Conservation (phyloP, 2,797 vertebrate genomes). For the Cuculus canorus region DNA sequence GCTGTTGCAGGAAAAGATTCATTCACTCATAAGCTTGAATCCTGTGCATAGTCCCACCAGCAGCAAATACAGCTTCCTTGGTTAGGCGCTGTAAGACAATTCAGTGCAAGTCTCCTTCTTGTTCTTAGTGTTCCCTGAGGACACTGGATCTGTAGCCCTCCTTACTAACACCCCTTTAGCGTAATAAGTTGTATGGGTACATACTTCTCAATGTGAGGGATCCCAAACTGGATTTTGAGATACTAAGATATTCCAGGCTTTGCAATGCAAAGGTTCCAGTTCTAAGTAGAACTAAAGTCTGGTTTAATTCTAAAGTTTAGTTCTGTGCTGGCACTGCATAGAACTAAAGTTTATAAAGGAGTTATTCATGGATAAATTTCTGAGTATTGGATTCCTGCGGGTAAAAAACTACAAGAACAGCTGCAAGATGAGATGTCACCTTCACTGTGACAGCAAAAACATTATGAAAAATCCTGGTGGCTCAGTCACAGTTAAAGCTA, state of each 20-base stretch:
- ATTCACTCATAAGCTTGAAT: not conserved
- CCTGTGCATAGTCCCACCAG: not conserved
- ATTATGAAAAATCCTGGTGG: not conserved
- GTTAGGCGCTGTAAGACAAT: not conserved
- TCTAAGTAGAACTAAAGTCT: not conserved
- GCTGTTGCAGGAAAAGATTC: not conserved
- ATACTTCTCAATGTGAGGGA: not conserved
- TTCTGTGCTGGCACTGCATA: not conserved
- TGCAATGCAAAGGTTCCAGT: not conserved
- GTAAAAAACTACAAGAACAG: not conserved
- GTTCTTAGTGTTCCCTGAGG: not conserved
- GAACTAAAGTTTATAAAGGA: not conserved
- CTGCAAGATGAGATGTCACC: not conserved
- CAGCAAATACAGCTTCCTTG: not conserved
- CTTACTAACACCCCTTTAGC: not conserved
- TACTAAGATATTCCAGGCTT: not conserved
- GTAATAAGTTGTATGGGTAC: not conserved
- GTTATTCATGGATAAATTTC: not conserved
- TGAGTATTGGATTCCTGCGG: not conserved
- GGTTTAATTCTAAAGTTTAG: no score
- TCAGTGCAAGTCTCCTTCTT: not conserved
- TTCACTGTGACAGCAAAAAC: not conserved
- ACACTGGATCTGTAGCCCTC: not conserved
- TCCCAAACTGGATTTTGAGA: not conserved
- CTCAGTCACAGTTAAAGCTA: not conserved